These are phyloP conservation scores for Montipora efflorescens DNA, from an alignment of 64 coral and sea anemone species.

Conservation along the genomic window DNA sequence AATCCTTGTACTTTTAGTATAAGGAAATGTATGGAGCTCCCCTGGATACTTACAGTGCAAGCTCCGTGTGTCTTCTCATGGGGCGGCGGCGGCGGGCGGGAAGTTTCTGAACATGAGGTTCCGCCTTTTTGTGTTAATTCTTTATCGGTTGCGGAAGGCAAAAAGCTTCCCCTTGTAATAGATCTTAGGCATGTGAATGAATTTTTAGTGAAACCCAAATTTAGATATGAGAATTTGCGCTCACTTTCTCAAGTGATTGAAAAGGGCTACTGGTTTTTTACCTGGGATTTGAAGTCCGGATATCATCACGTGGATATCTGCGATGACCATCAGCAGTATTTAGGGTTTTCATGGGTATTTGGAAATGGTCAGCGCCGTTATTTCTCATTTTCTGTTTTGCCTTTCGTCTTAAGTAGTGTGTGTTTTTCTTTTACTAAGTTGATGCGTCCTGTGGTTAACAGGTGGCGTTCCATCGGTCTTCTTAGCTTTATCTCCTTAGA, in stretches of 20 bases:
- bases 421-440: neutral
- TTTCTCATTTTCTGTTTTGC: slow-evolving; percentile 27
- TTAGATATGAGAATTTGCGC: too few species aligned
- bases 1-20: too few species aligned
- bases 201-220: too few species aligned
- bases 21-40: too few species aligned
- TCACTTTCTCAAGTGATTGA: too few species aligned
- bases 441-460: slow-evolving; percentile 7
- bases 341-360: slow-evolving; percentile 19
- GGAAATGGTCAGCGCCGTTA: neutral
- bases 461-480: slow-evolving; percentile 24
- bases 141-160: slow-evolving; percentile 15
- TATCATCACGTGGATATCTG: too few species aligned
- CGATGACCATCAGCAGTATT: slow-evolving; percentile 14
- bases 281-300: too few species aligned
- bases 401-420: neutral
- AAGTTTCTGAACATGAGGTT: slow-evolving; percentile 18
- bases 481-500: neutral
- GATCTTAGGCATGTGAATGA: too few species aligned
- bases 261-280: too few species aligned
- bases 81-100: too few species aligned
- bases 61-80: too few species aligned
- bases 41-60: too few species aligned
- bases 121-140: neutral
- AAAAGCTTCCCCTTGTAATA: slow-evolving; percentile 12